A percentile compares a stretch with the other conserved stretches of the same genome.
phyloP scores from a whole-genome alignment of 2,113 vertebrate species.

The Erythrolamprus reginae region DNA sequence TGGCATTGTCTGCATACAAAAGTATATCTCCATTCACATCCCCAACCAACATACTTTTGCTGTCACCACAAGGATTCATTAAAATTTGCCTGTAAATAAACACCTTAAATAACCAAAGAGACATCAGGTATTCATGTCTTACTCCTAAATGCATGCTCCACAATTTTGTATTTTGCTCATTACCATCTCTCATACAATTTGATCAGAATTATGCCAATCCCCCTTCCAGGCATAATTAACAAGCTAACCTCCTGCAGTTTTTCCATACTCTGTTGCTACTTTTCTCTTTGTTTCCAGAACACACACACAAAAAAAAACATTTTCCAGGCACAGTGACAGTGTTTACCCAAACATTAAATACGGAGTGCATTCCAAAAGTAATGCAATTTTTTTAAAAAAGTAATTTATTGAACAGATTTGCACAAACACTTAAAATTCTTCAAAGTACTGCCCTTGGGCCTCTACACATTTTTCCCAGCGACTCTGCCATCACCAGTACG shows the following conservation, averaged over 20 bases:
- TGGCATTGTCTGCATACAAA: neutral
- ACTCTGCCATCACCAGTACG: too few relatives aligned
- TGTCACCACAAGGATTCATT: neutral
- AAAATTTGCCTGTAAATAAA: neutral
- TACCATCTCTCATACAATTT: neutral
- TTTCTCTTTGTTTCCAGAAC: neutral
- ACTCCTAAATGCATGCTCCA: neutral
- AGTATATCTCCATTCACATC: neutral
- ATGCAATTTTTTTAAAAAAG: too few relatives aligned
- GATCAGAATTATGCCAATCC: neutral
- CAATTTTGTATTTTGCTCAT: neutral
- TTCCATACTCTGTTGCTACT: neutral
- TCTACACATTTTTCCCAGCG: too few relatives aligned
- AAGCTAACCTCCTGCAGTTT: neutral
- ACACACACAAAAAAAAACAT: neutral
- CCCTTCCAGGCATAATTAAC: neutral
- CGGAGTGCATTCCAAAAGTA: too few relatives aligned
- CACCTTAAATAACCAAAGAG: neutral
- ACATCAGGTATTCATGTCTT: neutral
- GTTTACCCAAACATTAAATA: neutral
- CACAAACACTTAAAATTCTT: too few relatives aligned
- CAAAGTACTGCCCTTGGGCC: too few relatives aligned
- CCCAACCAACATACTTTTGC: neutral
- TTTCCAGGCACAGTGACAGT: neutral
- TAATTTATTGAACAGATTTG: too few relatives aligned